phyloP scores from a whole-genome alignment of 1,140 invertebrate genomes.

The Drosophila ercepeae region DNA sequence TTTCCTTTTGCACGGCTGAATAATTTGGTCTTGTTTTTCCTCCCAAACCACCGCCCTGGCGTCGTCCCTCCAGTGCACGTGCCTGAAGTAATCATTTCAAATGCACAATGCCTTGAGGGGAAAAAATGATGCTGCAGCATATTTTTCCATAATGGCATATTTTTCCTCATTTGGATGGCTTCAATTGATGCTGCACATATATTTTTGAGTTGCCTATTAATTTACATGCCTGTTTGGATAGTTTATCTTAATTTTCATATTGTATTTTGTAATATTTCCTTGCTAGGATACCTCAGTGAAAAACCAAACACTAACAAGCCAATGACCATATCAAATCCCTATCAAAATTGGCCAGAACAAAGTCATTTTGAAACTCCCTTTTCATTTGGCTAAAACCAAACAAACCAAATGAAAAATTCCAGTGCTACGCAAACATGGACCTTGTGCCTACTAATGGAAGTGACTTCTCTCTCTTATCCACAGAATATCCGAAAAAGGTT shows the following conservation, averaged over 20 bases:
- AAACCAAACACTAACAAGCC: not conserved
- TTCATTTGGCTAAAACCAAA: not conserved
- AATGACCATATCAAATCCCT: not conserved
- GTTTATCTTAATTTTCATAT: not conserved
- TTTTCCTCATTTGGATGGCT: slow-evolving; percentile 26
- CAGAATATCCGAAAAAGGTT: slow-evolving; percentile 79
- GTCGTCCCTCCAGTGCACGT: slow-evolving; percentile 1
- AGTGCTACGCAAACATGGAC: slow-evolving; percentile 21
- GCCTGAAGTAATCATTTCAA: slow-evolving; percentile 66
- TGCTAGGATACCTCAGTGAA: not conserved
- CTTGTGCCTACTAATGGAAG: not conserved
- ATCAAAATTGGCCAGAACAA: not conserved
- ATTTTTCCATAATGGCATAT: slow-evolving; percentile 37
- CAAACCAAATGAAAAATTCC: not conserved
- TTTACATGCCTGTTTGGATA: not conserved
- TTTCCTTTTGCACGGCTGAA: slow-evolving; percentile 50
- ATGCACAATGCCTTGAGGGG: slow-evolving; percentile 60
- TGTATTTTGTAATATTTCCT: not conserved
- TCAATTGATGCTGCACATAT: slow-evolving; percentile 1
- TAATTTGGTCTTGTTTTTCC: slow-evolving; percentile 52
- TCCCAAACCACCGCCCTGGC: not conserved
- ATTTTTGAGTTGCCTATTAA: slow-evolving; percentile 13
- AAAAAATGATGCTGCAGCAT: slow-evolving; percentile 25
- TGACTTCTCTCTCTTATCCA: not conserved
- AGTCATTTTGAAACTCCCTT: slow-evolving; percentile 1